These are phyloP conservation scores for Tenthredo scrophulariae DNA, from an alignment of 2,888 invertebrate genomes.

Conservation along the genomic window DNA sequence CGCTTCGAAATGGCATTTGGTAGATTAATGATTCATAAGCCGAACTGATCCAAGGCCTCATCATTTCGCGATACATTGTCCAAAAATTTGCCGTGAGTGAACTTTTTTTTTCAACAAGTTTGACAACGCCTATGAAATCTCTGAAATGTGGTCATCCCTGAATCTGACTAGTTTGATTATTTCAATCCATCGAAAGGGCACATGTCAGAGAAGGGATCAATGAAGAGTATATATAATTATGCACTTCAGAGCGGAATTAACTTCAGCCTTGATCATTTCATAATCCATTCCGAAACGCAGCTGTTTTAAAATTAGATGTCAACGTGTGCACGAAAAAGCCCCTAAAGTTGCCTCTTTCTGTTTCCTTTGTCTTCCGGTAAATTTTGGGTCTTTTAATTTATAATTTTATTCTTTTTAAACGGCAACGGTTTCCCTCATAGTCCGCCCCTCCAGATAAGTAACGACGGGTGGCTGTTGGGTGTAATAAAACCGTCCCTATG, in stretches of 20 bases:
- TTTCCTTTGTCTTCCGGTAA: not conserved
- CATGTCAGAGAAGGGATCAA: no score
- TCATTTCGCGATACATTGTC: not conserved
- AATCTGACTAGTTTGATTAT: no score
- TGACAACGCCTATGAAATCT: no score
- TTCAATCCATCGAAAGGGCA: no score
- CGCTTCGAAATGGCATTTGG: not conserved
- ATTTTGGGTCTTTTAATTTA: not conserved
- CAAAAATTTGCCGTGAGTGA: no score
- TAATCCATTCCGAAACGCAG: not conserved
- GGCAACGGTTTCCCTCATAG: not conserved
- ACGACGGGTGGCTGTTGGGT: constrained; percentile 16
- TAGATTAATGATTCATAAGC: not conserved
- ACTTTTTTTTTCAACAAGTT: no score
- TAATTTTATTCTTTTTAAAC: constrained; percentile 12
- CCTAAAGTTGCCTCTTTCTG: no score
- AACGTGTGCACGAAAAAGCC: not conserved
- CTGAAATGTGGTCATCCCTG: no score
- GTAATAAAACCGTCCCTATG: constrained; percentile 31
- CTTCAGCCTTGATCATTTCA: not conserved
- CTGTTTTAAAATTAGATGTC: not conserved
- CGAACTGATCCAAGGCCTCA: not conserved
- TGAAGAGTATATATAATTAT: no score
- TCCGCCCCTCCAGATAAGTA: not conserved
- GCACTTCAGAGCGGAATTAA: not conserved